Evolutionary conservation across 2,113 vertebrate species (phyloP).

Genomic region (Dipodomys ordii): DNA sequence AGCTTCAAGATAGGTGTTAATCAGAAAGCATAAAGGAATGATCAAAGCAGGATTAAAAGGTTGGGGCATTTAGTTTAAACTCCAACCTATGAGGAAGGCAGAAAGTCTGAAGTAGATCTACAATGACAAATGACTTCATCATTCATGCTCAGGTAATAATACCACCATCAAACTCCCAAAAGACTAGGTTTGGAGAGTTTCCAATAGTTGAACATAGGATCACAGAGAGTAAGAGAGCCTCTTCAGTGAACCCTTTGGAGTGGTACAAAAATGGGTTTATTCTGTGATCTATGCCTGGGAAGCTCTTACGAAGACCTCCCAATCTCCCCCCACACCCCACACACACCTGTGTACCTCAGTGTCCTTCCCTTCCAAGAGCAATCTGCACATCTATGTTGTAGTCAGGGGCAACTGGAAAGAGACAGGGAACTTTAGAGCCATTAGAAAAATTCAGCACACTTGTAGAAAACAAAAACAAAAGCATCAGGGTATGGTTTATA

Average conservation of each 20-base stretch:
- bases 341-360: not conserved
- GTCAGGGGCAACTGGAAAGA: accelerated
- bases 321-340: no score
- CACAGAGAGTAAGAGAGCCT: not conserved
- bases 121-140: not conserved
- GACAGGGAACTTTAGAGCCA: not conserved
- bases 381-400: not conserved
- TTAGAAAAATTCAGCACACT: not conserved
- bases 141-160: not conserved
- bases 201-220: not conserved
- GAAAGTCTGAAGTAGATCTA: not conserved
- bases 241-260: not conserved
- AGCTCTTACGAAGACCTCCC: accelerated
- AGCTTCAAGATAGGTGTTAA: not conserved
- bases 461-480: no score
- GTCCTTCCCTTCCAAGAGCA: not conserved
- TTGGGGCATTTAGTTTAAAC: not conserved
- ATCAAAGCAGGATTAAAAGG: not conserved
- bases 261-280: not conserved
- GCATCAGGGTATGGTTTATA: accelerated
- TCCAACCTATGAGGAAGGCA: not conserved
- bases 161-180: not conserved
- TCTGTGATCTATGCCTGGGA: accelerated
- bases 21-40: not conserved
- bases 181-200: not conserved